Evolutionary conservation across 2,888 invertebrate genomes (phyloP).

Genomic region (Cryptops parisi): DNA sequence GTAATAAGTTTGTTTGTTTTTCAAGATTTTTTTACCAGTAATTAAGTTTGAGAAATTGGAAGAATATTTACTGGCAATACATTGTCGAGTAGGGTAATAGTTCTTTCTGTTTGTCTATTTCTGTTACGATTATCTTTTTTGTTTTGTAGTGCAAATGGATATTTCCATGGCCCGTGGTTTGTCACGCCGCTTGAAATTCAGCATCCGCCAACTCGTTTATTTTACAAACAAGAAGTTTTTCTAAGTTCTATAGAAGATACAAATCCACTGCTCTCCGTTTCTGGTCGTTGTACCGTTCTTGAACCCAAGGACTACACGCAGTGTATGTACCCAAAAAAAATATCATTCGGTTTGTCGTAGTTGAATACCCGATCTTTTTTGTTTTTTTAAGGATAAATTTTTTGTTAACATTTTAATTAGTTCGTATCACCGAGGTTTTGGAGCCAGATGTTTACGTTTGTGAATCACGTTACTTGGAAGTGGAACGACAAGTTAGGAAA

Average conservation of each 20-base stretch:
- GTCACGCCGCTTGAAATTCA: conserved; percentile 76
- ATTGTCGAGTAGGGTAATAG: no score
- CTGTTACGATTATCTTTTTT: no score
- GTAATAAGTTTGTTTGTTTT: no score
- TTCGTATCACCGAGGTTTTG: conserved; percentile 58
- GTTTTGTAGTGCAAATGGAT: conserved; percentile 69
- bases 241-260: conserved; percentile 81
- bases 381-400: conserved; percentile 6
- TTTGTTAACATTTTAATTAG: neutral
- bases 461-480: conserved; percentile 80
- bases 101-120: conserved; percentile 18
- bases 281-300: conserved; percentile 79
- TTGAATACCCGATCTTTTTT: neutral
- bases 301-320: conserved; percentile 79
- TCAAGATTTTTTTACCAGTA: no score
- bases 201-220: conserved; percentile 58
- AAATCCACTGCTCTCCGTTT: conserved; percentile 76
- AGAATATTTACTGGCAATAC: no score
- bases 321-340: no score
- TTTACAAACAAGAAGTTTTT: conserved; percentile 87
- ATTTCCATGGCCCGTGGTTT: conserved; percentile 88
- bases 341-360: neutral
- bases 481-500: conserved; percentile 59
- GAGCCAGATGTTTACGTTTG: conserved; percentile 88
- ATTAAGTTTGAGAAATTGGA: neutral